Evolutionary conservation across 2,797 vertebrate species (phyloP).

Genomic region (Myotis planiceps): DNA sequence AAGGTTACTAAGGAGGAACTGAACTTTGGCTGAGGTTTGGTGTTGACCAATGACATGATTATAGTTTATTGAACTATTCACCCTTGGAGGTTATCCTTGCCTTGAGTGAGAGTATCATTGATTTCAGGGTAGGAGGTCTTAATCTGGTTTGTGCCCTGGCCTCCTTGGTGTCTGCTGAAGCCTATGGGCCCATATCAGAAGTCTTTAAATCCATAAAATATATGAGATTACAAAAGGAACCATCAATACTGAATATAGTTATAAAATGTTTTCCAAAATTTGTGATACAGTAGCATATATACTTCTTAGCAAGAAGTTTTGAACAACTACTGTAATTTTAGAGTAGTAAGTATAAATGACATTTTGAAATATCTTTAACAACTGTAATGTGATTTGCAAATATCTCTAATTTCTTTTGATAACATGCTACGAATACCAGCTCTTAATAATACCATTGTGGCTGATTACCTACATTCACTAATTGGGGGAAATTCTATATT

Average conservation of each 20-base stretch:
- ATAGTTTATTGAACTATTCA: background rate
- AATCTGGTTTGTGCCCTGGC: background rate
- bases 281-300: background rate
- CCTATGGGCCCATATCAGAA: background rate
- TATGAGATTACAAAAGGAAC: background rate
- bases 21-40: background rate
- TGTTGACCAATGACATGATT: background rate
- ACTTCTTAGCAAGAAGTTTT: background rate
- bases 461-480: background rate
- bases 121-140: background rate
- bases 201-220: slow-evolving; percentile 33
- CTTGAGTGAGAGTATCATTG: background rate
- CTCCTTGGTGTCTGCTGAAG: background rate
- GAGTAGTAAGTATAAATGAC: background rate
- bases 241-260: background rate
- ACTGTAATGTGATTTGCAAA: slow-evolving; percentile 22
- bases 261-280: background rate
- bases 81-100: background rate
- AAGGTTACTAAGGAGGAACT: background rate
- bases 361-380: background rate
- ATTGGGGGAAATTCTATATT: background rate
- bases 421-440: background rate
- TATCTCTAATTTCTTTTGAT: slow-evolving; percentile 29
- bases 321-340: background rate
- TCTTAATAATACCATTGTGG: background rate